Base-by-base conservation (phyloP, 2,797 vertebrate genomes). In the Poecilia gillii region DNA sequence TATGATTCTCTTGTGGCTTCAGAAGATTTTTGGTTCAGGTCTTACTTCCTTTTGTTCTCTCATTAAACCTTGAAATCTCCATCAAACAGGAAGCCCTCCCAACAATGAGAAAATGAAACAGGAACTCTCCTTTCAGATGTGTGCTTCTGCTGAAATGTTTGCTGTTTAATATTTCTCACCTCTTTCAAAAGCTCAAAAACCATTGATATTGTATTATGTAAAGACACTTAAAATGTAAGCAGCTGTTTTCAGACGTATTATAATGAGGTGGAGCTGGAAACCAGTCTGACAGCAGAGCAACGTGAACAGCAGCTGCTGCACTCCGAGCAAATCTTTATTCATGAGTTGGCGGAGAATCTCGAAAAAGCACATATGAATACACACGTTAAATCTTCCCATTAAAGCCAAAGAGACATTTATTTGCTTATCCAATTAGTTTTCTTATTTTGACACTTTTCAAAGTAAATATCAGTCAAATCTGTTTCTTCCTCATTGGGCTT, bases 261-360 rank as follows among this genome's bases (percentile, higher is more conserved):
- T 90, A 92, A 93, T 93, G 90, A 92, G 88, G 86, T 51, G 76
- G 62, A 75, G 73, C 66, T 78, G 81, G 82, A 83, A 84, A 86
- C 86, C 84, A 79, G 77, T 92, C 83, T 89, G 89, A 92, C 84
- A 87, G 83, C 85, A 78, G 84, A 87, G 78, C 78, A 73, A 18
- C 77, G 87, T 87, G 91, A 89, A 75, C 81, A 89, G 87, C 93
- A 92, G 91, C 89, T 92, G 91, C 82, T 92, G 82, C 85, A 81
- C 87, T 90, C 78, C 39, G 3, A 90, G 89, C 84, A 77, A 87
- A 93, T 92, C 74, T 92, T 89, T 90, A 91, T 89, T 93, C 90
- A 92, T 90, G 88, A 90, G 87, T 80, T 72, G 62, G 77, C 25
- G 4, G 55, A 68, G 71, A 81, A 85, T 74, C 68, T 79, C 71